Conservation (phyloP, 2,113 vertebrate species). For the Octodon degus region DNA sequence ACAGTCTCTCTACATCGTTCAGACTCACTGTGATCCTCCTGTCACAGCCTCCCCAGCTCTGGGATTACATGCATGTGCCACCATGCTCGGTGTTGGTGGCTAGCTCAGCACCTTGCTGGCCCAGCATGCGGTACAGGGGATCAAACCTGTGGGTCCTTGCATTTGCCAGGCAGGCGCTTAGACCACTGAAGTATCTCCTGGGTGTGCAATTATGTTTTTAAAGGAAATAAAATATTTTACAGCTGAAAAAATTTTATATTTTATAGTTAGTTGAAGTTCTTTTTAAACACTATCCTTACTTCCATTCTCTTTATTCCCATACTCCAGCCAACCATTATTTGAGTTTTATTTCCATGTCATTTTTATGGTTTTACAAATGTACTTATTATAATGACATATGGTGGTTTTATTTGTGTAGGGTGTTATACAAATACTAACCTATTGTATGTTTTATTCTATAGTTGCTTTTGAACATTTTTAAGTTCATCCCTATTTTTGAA, state of each 20-base stretch:
- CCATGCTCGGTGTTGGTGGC: no score
- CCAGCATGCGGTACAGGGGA: no score
- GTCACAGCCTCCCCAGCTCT: no score
- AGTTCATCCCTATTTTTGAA: conserved; percentile 41
- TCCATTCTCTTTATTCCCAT: not conserved
- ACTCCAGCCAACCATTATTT: not conserved
- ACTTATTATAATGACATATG: not conserved
- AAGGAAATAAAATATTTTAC: not conserved
- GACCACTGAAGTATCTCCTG: no score
- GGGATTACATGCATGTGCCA: no score
- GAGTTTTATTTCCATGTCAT: not conserved
- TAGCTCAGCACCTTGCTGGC: no score
- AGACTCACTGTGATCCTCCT: no score
- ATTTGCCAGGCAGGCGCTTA: no score
- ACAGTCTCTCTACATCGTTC: no score
- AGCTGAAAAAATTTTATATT: not conserved
- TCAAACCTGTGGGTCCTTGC: no score
- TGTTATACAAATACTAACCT: not conserved
- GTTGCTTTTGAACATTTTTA: not conserved
- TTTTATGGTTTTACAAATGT: not conserved
- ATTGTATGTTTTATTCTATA: not conserved
- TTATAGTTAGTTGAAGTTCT: not conserved
- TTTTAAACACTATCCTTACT: not conserved
- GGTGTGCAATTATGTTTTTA: not conserved
- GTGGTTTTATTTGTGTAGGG: not conserved